These are phyloP conservation scores for Leptopilina myrica DNA, from an alignment of 2,888 invertebrate species.

Conservation along the genomic window DNA sequence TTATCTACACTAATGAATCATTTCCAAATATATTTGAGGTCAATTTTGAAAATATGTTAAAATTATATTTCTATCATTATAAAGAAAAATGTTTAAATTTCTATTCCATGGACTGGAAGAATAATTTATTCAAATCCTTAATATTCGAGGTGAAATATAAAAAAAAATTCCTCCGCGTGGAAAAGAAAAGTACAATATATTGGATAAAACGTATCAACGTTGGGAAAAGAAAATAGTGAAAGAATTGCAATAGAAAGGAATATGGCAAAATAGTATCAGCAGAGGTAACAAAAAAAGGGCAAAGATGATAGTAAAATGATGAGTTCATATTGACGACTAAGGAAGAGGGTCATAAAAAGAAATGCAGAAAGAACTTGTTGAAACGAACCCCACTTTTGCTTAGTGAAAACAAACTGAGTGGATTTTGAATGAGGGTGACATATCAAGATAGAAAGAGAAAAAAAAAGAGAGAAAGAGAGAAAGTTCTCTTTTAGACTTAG, in stretches of 20 bases:
- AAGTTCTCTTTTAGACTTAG: constrained; percentile 1
- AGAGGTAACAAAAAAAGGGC: constrained; percentile 9
- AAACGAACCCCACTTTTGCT: constrained; percentile 7
- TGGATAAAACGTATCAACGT: not conserved
- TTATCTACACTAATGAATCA: no score
- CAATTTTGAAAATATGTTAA: no score
- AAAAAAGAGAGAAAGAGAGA: no score
- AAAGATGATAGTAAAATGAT: constrained; percentile 17
- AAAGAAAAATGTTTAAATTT: no score
- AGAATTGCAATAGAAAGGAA: not conserved
- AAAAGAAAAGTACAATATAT: not conserved
- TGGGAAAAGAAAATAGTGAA: no score
- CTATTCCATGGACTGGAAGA: no score
- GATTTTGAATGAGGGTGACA: constrained; percentile 21
- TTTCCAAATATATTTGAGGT: no score
- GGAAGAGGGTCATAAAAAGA: constrained; percentile 6
- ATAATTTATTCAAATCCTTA: no score
- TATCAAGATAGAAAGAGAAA: not conserved
- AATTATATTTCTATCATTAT: no score
- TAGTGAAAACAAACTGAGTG: constrained; percentile 20
- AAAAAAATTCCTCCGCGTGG: no score
- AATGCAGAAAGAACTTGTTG: constrained; percentile 11
- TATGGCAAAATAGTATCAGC: not conserved
- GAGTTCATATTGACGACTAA: constrained; percentile 2
- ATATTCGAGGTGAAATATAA: no score